Percentiles rank a stretch among this genome's conserved stretches.
phyloP scores from a whole-genome alignment of 1,140 invertebrate species.

The Dendrolimus punctatus region DNA sequence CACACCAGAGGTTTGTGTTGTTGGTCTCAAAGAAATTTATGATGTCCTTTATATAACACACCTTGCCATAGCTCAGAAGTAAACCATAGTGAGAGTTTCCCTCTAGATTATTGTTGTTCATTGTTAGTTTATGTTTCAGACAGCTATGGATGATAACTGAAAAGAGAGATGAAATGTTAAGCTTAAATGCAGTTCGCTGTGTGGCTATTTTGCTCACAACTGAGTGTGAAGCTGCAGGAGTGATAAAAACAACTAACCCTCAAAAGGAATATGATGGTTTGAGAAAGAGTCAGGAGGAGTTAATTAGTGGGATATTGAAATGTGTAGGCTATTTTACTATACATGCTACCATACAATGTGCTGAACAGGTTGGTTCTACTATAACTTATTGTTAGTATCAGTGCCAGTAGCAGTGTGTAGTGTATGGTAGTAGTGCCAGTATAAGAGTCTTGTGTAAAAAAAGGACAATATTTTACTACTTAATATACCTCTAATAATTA shows the following conservation, averaged over 20 bases:
- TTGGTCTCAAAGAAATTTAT: no score
- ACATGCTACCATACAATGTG: constrained; percentile 48
- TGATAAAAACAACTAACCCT: constrained; percentile 43
- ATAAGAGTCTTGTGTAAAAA: no score
- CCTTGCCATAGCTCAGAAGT: no score
- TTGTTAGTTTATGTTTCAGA: constrained; percentile 28
- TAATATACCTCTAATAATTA: no score
- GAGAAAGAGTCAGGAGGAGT: constrained; percentile 56
- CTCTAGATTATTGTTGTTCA: background rate
- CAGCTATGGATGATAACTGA: constrained; percentile 63
- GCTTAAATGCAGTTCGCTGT: constrained; percentile 44
- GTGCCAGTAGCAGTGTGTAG: no score
- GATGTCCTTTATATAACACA: no score
- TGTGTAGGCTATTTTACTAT: constrained; percentile 65
- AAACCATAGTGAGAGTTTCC: no score
- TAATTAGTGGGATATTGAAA: constrained; percentile 62
- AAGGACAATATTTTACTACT: no score
- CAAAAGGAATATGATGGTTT: constrained; percentile 35
- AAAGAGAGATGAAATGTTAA: constrained; percentile 64
- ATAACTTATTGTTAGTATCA: constrained; percentile 1
- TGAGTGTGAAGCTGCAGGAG: constrained; percentile 58
- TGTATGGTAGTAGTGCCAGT: no score
- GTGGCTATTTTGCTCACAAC: constrained; percentile 51
- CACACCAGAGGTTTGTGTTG: no score
- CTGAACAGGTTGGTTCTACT: constrained; percentile 49